Conservation (phyloP, 1,140 invertebrate species). For the Drosophila ambigua region DNA sequence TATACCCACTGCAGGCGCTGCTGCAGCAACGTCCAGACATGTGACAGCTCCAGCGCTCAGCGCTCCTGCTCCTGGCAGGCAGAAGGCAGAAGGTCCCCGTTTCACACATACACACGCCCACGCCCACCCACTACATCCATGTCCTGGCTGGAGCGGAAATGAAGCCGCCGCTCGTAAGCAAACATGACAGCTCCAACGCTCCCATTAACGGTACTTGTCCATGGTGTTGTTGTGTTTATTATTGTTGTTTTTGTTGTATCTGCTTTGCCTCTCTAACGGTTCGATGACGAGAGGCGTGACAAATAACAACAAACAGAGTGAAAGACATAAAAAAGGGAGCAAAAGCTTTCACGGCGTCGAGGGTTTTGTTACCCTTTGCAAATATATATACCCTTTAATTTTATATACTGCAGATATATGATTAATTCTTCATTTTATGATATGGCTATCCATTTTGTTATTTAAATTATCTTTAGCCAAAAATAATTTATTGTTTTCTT, state of each 20-base stretch:
- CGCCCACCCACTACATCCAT: constrained; percentile 3
- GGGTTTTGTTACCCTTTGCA: too few relatives aligned
- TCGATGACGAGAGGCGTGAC: constrained; percentile 70
- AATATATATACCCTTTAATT: too few relatives aligned
- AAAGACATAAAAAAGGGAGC: background rate
- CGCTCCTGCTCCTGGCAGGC: background rate
- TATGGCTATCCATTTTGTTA: too few relatives aligned
- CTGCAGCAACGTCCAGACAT: constrained; percentile 45
- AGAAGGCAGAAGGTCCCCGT: constrained; percentile 1
- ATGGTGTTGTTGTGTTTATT: constrained; percentile 31
- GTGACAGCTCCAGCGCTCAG: constrained; percentile 53
- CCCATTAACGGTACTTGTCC: constrained; percentile 62
- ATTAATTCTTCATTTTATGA: too few relatives aligned
- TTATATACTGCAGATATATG: too few relatives aligned
- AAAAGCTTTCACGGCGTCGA: too few relatives aligned
- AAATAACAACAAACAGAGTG: constrained; percentile 58
- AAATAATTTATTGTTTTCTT: too few relatives aligned
- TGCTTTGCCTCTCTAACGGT: constrained; percentile 36
- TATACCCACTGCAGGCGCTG: constrained; percentile 7
- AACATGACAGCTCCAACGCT: constrained; percentile 73
- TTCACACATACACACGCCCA: background rate
- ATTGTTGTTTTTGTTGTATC: constrained; percentile 11
- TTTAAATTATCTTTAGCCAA: too few relatives aligned
- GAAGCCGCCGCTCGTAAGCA: constrained; percentile 66
- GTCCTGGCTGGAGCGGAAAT: constrained; percentile 42